Conservation (phyloP, 1,140 invertebrate genomes). For the Drosophila kikkawai region DNA sequence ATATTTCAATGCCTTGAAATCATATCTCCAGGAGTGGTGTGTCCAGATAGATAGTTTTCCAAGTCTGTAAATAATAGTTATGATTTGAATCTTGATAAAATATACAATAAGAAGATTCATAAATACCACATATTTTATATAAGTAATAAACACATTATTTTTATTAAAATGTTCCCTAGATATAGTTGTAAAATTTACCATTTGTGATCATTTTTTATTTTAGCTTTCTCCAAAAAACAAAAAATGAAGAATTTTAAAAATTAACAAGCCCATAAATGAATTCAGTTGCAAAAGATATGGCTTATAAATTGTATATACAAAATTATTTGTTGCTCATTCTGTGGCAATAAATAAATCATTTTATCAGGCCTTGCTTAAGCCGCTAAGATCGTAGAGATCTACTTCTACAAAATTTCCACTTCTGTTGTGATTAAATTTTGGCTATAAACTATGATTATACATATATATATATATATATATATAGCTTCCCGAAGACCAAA, state of each 20-base stretch:
- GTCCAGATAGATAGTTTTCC: background rate
- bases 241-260: too few relatives aligned
- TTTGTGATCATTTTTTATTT: background rate
- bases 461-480: background rate
- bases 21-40: background rate
- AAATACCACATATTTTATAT: too few relatives aligned
- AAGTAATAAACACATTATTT: background rate
- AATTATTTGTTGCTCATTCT: slow-evolving; percentile 1
- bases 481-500: background rate
- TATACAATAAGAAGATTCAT: background rate
- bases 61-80: background rate
- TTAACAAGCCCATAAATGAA: background rate
- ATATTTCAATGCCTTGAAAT: background rate
- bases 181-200: background rate
- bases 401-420: background rate
- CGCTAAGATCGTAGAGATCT: background rate
- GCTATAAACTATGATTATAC: background rate
- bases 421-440: background rate
- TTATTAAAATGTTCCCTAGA: background rate
- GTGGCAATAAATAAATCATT: slow-evolving; percentile 6
- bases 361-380: slow-evolving; percentile 5
- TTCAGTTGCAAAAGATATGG: slow-evolving; percentile 1
- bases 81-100: background rate
- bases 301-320: background rate
- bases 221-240: background rate